Base-by-base conservation (phyloP, 2,797 vertebrate species). In the Lagorchestes hirsutus region DNA sequence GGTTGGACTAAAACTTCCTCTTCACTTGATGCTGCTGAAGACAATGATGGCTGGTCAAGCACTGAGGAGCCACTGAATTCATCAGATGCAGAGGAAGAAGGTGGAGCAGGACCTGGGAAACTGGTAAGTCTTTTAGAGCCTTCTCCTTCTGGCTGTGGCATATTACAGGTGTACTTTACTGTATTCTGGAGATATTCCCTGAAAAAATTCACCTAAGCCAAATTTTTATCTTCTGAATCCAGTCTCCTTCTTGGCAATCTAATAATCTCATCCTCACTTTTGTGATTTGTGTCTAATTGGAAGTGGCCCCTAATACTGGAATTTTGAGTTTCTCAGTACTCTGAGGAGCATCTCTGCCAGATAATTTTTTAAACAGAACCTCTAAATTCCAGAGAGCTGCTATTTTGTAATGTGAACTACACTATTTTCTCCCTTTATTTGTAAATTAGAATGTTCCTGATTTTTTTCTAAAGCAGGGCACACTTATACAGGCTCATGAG, bases 11-110 rank as follows among this genome's bases (percentile, higher is more conserved):
- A 99, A 98, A 97, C 99, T 0, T 99, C 99, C 9, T 98, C 99
- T 87, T 99, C 99, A 0, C 97, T 99, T 93, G 99, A 99, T 58
- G 99, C 99, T 28, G 99, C 99, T 0, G 99, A 99, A 98, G 99
- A 99, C 97, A 99, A 99, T 11, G 99, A 99, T 0, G 99, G 99
- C 91, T 99, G 99, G 98, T 99, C 99, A 34, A 99, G 99, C 0
- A 98, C 99, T 0, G 99, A 99, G 95, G 99, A 99, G 50, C 99
- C 99, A 0, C 98, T 99, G 28, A 99, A 99, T 98, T 99, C 99
- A 2, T 99, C 99, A 0, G 99, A 99, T 94, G 99, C 99, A 0
- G 99, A 99, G 98, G 99, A 99, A 0, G 99, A 99, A 59, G 98
- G 97, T 62, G 97, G 97, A 8, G 92, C 56, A 94, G 95, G 95